Conservation (phyloP, 2,888 invertebrate species). For the Palloptera scutellata region DNA sequence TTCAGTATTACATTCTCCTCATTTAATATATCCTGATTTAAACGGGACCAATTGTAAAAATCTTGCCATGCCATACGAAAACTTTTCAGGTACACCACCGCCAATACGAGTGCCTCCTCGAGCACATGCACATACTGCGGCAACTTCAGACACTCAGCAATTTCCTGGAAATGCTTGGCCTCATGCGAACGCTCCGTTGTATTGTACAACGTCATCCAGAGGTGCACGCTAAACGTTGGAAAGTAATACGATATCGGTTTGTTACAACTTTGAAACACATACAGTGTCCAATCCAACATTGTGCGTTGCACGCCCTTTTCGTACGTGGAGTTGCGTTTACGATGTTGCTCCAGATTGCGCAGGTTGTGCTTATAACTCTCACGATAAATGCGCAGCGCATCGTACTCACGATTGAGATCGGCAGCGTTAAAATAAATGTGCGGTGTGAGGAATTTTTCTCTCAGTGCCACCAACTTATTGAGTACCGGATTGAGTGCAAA, state of each 20-base stretch:
- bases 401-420: constrained; percentile 53
- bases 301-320: constrained; percentile 51
- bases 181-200: constrained; percentile 52
- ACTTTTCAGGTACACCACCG: constrained; percentile 58
- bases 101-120: constrained; percentile 56
- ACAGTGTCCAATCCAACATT: constrained; percentile 59
- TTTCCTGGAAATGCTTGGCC: constrained; percentile 48
- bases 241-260: constrained; percentile 61
- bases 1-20: constrained; percentile 56
- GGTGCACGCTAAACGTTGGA: constrained; percentile 56
- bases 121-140: constrained; percentile 56
- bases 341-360: constrained; percentile 51
- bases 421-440: constrained; percentile 49
- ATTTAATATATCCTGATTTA: constrained; percentile 48
- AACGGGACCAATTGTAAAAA: constrained; percentile 50
- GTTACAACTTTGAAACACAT: constrained; percentile 56
- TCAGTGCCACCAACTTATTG: constrained; percentile 46
- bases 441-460: constrained; percentile 51
- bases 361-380: constrained; percentile 59
- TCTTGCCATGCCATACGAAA: constrained; percentile 56
- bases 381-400: constrained; percentile 49
- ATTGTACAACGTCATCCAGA: constrained; percentile 60
- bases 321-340: constrained; percentile 52
- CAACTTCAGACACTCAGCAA: constrained; percentile 55
- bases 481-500: constrained; percentile 44